Evolutionary conservation across 1,140 invertebrate species (phyloP).

Genomic region (Pseudobourletiella spinata): DNA sequence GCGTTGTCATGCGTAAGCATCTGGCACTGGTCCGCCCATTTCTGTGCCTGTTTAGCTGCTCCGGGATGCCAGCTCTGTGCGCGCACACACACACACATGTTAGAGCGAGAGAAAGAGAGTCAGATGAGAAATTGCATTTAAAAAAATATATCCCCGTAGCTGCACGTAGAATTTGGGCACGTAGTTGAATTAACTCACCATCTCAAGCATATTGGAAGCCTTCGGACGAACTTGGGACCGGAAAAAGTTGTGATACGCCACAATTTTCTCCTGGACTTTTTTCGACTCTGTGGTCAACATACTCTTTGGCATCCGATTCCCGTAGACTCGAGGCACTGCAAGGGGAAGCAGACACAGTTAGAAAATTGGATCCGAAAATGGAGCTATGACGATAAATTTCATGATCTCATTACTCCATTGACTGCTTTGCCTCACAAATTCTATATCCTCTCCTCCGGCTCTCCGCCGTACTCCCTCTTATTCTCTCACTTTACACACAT

Average conservation of each 20-base stretch:
- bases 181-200: no score
- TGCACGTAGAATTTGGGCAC: background rate
- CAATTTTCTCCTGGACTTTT: slow-evolving; percentile 59
- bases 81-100: slow-evolving; percentile 22
- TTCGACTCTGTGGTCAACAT: slow-evolving; percentile 49
- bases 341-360: no score
- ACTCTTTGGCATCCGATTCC: slow-evolving; percentile 52
- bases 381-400: no score
- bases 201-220: slow-evolving; percentile 68
- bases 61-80: slow-evolving; percentile 62
- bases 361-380: no score
- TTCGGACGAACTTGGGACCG: slow-evolving; percentile 59
- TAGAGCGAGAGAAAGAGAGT: background rate
- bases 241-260: slow-evolving; percentile 67
- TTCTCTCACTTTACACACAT: no score
- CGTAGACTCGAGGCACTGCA: slow-evolving; percentile 49
- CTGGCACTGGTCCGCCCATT: slow-evolving; percentile 61
- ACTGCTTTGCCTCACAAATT: no score
- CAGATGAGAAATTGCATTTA: background rate
- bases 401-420: no score
- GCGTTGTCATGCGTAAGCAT: slow-evolving; percentile 60
- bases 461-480: no score
- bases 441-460: no score
- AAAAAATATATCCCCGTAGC: no score
- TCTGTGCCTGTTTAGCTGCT: slow-evolving; percentile 59